Evolutionary conservation across 2,888 invertebrate genomes (phyloP).

Genomic region (Andrena praecox): DNA sequence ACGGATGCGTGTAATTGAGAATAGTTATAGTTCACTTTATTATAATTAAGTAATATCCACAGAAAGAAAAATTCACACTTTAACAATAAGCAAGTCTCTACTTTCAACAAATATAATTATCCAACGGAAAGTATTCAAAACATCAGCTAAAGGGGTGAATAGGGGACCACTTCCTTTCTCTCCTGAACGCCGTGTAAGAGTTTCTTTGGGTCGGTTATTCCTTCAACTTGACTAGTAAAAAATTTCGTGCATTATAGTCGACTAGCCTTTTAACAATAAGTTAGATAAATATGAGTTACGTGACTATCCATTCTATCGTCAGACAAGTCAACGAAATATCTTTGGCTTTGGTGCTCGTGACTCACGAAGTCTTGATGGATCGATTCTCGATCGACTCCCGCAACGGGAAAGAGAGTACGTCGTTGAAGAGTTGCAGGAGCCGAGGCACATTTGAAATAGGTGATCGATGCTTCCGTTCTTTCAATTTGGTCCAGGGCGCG

Average conservation of each 20-base stretch:
- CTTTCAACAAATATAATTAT: too few species aligned
- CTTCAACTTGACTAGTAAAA: background rate
- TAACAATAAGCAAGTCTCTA: too few species aligned
- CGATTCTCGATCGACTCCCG: slow-evolving; percentile 62
- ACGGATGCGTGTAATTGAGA: too few species aligned
- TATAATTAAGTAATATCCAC: too few species aligned
- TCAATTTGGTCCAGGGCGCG: slow-evolving; percentile 49
- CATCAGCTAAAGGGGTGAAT: too few species aligned
- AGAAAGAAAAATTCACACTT: too few species aligned
- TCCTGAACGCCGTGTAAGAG: too few species aligned
- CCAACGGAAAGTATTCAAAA: too few species aligned
- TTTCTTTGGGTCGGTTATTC: too few species aligned
- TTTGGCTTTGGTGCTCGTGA: slow-evolving; percentile 56
- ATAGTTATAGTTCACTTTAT: too few species aligned
- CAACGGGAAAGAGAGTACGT: slow-evolving; percentile 41
- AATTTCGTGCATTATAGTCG: background rate
- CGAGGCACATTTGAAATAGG: slow-evolving; percentile 61
- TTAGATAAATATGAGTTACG: slow-evolving; percentile 31
- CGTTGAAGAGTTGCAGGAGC: slow-evolving; percentile 37
- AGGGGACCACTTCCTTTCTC: too few species aligned
- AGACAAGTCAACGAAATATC: slow-evolving; percentile 53
- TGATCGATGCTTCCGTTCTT: slow-evolving; percentile 73
- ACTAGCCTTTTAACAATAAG: background rate
- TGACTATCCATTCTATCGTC: slow-evolving; percentile 59
- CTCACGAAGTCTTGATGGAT: slow-evolving; percentile 70